Evolutionary conservation across 2,888 invertebrate species (phyloP), one percentile per base, ranked within the genome.

Genomic region (Amblyteles armatorius): DNA sequence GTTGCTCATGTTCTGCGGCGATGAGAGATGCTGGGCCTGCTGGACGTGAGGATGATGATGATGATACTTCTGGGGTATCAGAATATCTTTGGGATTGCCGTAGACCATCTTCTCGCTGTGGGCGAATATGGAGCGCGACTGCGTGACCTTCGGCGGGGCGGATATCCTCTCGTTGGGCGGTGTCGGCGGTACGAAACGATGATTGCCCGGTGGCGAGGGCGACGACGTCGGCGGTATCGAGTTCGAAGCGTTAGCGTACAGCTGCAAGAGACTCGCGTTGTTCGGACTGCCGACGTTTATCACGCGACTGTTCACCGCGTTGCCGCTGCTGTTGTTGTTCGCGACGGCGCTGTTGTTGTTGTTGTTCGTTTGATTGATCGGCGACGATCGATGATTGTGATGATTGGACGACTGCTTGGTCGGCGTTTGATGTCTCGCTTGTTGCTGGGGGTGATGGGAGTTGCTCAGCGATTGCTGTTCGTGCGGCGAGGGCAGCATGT

Each of bases 41-140:
- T 44, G 63, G 29, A 63, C 63, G 3, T 7, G 74, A 26, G 7
- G 86, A 33, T 67, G 95, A n/a, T 63, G 93, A 72, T 95, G 95
- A 0, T 95, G 94, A 79, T 89, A 93, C 82, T 92, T 93, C 0
- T 95, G 95, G 0, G 95, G 95, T 93, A 95, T 95, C 84, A 96
- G 94, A 3, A 95, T 95, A 89, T 96, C 97, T 90, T 96, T 97
- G 0, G 97, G 97, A 92, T 97, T 96, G 0, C 97, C 96, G 88
- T 97, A 97, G 0, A 97, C 96, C 0, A 95, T 96, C 89, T 95
- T 96, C 89, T 96, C 96, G 0, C 95, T 95, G 88, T 95, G 94
- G 0, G 96, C 95, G 92, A 96, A 97, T 68, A 96, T 96, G 4
- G 96, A 96, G 26, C 95, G 95, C 0, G 95, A 96, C 89, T 96